Percentiles rank a stretch among this genome's conserved stretches.
phyloP scores from a whole-genome alignment of 2,888 invertebrate species.

The Drosophila seclusa region DNA sequence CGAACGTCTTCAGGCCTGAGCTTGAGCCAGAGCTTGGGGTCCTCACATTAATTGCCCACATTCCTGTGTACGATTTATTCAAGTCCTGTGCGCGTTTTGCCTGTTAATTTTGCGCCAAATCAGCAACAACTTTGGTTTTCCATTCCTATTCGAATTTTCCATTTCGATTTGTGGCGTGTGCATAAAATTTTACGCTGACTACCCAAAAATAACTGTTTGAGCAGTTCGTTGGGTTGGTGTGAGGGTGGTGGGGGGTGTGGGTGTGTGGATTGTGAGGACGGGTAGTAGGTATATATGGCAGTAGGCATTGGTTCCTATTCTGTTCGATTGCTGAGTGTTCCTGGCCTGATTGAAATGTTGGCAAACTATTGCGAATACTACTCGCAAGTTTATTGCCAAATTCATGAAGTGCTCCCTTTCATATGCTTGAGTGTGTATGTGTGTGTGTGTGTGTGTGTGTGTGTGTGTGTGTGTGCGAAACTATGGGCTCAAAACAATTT shows the following conservation, averaged over 20 bases:
- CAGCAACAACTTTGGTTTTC: slow-evolving; percentile 77
- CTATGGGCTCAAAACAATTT: slow-evolving; percentile 69
- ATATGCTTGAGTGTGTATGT: slow-evolving; percentile 17
- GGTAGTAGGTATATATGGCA: neutral
- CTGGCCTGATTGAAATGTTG: slow-evolving; percentile 80
- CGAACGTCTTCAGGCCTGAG: neutral
- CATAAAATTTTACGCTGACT: slow-evolving; percentile 77
- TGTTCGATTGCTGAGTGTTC: slow-evolving; percentile 46
- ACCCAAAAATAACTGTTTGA: slow-evolving; percentile 40
- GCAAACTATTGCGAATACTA: slow-evolving; percentile 78
- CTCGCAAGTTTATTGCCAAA: slow-evolving; percentile 80
- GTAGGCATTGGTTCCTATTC: neutral
- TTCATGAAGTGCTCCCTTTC: slow-evolving; percentile 71
- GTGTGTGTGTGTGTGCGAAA: neutral
- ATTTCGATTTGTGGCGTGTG: slow-evolving; percentile 73
- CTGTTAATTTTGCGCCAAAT: slow-evolving; percentile 80
- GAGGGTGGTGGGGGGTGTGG: neutral
- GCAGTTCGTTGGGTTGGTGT: neutral
- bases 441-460: neutral
- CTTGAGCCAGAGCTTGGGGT: slow-evolving; percentile 4
- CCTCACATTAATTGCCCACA: slow-evolving; percentile 72
- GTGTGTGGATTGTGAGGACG: neutral
- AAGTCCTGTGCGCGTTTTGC: slow-evolving; percentile 64
- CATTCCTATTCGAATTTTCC: slow-evolving; percentile 58
- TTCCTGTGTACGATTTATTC: slow-evolving; percentile 32